These are phyloP conservation scores for Sciurus niger DNA, from an alignment of 2,113 vertebrate species.

Conservation along the genomic window DNA sequence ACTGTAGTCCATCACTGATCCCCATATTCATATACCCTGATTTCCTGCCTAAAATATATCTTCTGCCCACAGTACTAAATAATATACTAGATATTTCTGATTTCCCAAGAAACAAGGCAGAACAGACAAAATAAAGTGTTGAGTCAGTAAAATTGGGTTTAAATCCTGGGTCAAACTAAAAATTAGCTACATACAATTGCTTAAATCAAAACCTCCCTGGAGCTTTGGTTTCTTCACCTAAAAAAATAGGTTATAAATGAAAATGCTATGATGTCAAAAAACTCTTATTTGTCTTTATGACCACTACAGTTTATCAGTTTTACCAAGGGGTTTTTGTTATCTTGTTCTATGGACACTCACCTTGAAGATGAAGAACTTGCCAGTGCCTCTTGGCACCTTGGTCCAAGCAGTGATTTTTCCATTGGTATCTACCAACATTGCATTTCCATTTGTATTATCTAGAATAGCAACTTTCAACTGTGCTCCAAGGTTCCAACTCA, in stretches of 20 bases:
- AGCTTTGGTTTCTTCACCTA: slow-evolving; percentile 48
- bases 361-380: slow-evolving; percentile 30
- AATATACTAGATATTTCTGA: slow-evolving; percentile 37
- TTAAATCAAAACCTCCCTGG: slow-evolving; percentile 24
- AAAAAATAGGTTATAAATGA: slow-evolving; percentile 6
- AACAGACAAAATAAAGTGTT: slow-evolving; percentile 54
- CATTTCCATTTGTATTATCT: slow-evolving; percentile 27
- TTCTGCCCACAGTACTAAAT: background rate
- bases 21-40: background rate
- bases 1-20: background rate
- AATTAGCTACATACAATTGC: slow-evolving; percentile 42
- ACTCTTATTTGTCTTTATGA: background rate
- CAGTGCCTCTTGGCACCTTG: background rate
- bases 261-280: slow-evolving; percentile 34
- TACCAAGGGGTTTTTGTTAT: slow-evolving; percentile 21
- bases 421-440: background rate
- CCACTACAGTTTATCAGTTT: slow-evolving; percentile 36
- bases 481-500: background rate
- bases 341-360: slow-evolving; percentile 27
- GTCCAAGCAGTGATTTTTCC: slow-evolving; percentile 1
- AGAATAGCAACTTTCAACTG: slow-evolving; percentile 54
- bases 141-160: slow-evolving; percentile 43
- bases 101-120: slow-evolving; percentile 55
- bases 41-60: background rate
- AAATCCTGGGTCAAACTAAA: slow-evolving; percentile 56